These are phyloP conservation scores for Chromoteleia sp. DNA, from an alignment of 2,888 invertebrate genomes.

Conservation along the genomic window DNA sequence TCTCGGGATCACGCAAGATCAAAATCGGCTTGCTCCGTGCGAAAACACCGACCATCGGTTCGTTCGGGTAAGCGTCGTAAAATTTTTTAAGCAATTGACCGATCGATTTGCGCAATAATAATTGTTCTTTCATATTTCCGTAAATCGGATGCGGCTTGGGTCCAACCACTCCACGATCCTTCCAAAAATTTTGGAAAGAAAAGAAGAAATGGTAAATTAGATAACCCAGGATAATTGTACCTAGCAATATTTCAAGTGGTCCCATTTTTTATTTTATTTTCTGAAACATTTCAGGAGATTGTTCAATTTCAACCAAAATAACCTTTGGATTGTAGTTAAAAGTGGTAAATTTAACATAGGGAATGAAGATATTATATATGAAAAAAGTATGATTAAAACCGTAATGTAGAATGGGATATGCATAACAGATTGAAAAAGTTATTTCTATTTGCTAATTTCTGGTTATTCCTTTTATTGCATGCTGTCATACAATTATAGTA, in stretches of 20 bases:
- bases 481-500: constrained; percentile 13
- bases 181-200: constrained; percentile 81
- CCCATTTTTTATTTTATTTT: constrained; percentile 28
- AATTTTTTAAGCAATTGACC: constrained; percentile 39
- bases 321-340: too few species aligned
- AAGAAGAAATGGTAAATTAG: constrained; percentile 55
- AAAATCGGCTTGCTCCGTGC: constrained; percentile 80
- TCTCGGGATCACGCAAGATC: constrained; percentile 81
- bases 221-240: constrained; percentile 80
- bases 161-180: constrained; percentile 80
- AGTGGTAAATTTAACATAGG: too few species aligned
- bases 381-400: neutral
- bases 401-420: too few species aligned
- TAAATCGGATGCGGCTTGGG: constrained; percentile 82
- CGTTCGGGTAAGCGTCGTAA: constrained; percentile 66
- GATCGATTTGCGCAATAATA: constrained; percentile 68
- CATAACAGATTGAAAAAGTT: neutral
- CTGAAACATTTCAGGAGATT: too few species aligned
- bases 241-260: constrained; percentile 76
- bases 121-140: constrained; percentile 83
- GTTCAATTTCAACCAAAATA: too few species aligned
- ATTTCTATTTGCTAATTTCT: constrained; percentile 19
- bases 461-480: constrained; percentile 5
- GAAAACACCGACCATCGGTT: constrained; percentile 82
- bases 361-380: too few species aligned